phyloP scores from a whole-genome alignment of 2,888 invertebrate species.

The Mythimna impura region DNA sequence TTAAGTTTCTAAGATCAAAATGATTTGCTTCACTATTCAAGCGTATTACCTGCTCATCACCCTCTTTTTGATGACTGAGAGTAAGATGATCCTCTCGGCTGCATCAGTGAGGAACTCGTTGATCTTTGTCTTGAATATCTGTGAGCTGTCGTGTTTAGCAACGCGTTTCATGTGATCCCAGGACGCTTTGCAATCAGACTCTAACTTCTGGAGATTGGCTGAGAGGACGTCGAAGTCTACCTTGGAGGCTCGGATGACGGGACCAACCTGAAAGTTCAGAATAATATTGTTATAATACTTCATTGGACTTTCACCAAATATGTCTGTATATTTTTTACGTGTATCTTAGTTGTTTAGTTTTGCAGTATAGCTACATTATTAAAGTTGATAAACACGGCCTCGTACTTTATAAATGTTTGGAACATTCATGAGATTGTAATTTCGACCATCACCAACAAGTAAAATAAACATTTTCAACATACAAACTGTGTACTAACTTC shows the following conservation, averaged over 20 bases:
- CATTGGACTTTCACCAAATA: background rate
- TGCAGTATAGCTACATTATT: too few species aligned
- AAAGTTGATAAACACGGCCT: too few species aligned
- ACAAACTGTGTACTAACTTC: conserved; percentile 91
- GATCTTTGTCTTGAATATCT: conserved; percentile 96
- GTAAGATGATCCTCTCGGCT: conserved; percentile 98
- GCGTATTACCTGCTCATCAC: conserved; percentile 95
- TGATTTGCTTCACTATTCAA: conserved; percentile 21
- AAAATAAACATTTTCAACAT: conserved; percentile 40
- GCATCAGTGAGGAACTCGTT: conserved; percentile 99
- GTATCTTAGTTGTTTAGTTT: too few species aligned
- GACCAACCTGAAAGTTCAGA: conserved; percentile 92
- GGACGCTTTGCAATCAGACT: conserved; percentile 98
- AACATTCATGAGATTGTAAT: background rate
- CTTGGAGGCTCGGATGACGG: conserved; percentile 97
- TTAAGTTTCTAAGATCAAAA: background rate
- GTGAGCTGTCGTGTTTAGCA: conserved; percentile 97
- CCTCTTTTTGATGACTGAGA: conserved; percentile 97
- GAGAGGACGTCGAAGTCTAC: conserved; percentile 98
- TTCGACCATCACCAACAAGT: conserved; percentile 7
- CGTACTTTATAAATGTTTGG: background rate
- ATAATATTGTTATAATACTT: background rate
- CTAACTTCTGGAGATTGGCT: conserved; percentile 96
- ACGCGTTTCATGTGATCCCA: conserved; percentile 99
- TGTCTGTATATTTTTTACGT: background rate